Evolutionary conservation across 2,888 invertebrate species (phyloP).

Genomic region (Cetonia aurata): DNA sequence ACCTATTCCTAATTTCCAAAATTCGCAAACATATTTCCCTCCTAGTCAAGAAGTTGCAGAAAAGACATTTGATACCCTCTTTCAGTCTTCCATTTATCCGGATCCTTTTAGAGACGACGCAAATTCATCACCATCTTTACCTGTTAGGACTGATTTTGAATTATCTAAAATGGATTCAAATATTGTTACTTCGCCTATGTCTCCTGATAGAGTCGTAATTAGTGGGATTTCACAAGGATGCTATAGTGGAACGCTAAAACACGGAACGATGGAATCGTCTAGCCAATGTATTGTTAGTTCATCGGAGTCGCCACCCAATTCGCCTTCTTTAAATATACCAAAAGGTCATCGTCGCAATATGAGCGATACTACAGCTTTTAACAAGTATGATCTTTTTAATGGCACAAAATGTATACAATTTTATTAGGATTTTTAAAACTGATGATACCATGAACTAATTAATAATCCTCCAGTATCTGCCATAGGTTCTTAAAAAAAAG

Average conservation of each 20-base stretch:
- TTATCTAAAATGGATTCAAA: slow-evolving; percentile 56
- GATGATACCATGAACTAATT: no score
- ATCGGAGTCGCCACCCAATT: slow-evolving; percentile 61
- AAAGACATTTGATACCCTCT: slow-evolving; percentile 72
- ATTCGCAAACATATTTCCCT: slow-evolving; percentile 39
- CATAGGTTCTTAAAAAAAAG: neutral
- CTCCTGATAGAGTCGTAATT: slow-evolving; percentile 58
- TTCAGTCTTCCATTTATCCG: slow-evolving; percentile 76
- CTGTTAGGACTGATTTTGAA: slow-evolving; percentile 42
- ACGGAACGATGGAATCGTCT: slow-evolving; percentile 61
- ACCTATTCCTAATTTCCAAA: slow-evolving; percentile 47
- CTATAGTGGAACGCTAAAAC: slow-evolving; percentile 45
- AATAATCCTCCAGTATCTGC: neutral
- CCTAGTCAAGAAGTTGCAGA: slow-evolving; percentile 53
- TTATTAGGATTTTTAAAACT: no score
- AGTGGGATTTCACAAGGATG: slow-evolving; percentile 48
- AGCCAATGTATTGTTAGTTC: slow-evolving; percentile 59
- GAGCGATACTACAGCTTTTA: slow-evolving; percentile 87
- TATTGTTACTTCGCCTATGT: slow-evolving; percentile 56
- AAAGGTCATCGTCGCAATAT: slow-evolving; percentile 83
- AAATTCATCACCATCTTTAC: slow-evolving; percentile 38
- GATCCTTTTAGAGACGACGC: slow-evolving; percentile 77
- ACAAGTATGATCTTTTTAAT: slow-evolving; percentile 72
- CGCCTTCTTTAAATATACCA: slow-evolving; percentile 62
- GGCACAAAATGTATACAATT: neutral